Evolutionary conservation across 2,113 vertebrate species (phyloP).

Genomic region (Halcyon malimbica): DNA sequence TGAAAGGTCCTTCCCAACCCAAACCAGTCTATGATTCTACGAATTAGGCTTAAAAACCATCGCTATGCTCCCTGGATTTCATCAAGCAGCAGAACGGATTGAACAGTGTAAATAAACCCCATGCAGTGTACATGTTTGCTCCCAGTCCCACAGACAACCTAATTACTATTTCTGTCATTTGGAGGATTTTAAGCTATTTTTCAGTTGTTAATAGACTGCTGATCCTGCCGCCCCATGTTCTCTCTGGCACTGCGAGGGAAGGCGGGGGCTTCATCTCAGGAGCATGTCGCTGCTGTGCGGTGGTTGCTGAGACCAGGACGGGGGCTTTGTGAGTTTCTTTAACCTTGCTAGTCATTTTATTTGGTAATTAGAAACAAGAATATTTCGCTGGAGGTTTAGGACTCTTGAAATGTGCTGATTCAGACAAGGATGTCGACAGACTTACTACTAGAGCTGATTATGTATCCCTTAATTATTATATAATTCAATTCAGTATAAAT

Average conservation of each 20-base stretch:
- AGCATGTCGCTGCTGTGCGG: background rate
- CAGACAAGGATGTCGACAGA: background rate
- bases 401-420: conserved; percentile 37
- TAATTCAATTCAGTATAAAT: conserved; percentile 55
- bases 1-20: background rate
- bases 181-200: background rate
- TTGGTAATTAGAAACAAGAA: background rate
- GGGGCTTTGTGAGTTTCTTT: background rate
- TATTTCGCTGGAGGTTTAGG: background rate
- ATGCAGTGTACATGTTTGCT: background rate
- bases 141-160: background rate
- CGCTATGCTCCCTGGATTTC: background rate
- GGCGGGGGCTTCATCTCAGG: accelerated
- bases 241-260: accelerated
- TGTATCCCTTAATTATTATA: conserved; percentile 39
- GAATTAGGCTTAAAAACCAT: background rate
- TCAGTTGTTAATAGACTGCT: background rate
- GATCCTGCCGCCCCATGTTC: accelerated
- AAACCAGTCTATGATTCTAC: background rate
- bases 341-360: too few relatives aligned
- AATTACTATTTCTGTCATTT: background rate
- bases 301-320: accelerated
- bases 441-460: background rate
- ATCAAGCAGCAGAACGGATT: background rate
- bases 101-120: background rate